phyloP scores from a whole-genome alignment of 2,888 invertebrate species.

The Caradrina kadenii region DNA sequence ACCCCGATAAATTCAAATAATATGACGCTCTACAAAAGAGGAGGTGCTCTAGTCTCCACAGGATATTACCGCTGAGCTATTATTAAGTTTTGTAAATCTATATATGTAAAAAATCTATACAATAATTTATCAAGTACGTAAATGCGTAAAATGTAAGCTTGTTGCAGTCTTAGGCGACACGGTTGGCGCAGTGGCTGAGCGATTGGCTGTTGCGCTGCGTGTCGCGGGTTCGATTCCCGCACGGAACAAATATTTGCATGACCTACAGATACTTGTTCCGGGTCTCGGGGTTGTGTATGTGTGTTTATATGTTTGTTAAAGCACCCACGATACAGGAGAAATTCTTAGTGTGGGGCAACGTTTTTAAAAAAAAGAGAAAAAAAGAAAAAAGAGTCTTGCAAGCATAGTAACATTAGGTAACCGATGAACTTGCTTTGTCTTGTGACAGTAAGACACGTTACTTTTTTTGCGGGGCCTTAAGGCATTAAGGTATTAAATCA shows the following conservation, averaged over 20 bases:
- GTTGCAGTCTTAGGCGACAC: too few species aligned
- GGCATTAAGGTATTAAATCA: not conserved
- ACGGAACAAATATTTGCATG: too few species aligned
- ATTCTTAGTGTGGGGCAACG: too few species aligned
- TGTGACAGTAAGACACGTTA: not conserved
- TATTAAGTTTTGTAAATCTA: not conserved
- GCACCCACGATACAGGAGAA: too few species aligned
- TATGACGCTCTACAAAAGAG: conserved; percentile 50
- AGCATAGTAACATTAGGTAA: not conserved
- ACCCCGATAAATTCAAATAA: conserved; percentile 60
- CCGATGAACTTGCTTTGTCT: not conserved
- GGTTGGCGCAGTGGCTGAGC: too few species aligned
- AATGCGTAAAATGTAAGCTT: not conserved
- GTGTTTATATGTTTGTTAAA: too few species aligned
- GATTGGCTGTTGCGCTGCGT: too few species aligned
- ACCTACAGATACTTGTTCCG: too few species aligned
- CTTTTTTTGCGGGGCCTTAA: not conserved
- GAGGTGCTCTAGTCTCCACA: conserved; percentile 51
- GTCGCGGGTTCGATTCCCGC: too few species aligned
- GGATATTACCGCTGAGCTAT: conserved; percentile 36
- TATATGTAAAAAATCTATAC: not conserved
- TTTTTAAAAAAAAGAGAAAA: too few species aligned
- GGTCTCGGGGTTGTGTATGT: too few species aligned
- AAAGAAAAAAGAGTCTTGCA: too few species aligned
- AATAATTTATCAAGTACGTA: not conserved